Evolutionary conservation across 2,888 invertebrate species (phyloP).

Genomic region (Sericinus montela): DNA sequence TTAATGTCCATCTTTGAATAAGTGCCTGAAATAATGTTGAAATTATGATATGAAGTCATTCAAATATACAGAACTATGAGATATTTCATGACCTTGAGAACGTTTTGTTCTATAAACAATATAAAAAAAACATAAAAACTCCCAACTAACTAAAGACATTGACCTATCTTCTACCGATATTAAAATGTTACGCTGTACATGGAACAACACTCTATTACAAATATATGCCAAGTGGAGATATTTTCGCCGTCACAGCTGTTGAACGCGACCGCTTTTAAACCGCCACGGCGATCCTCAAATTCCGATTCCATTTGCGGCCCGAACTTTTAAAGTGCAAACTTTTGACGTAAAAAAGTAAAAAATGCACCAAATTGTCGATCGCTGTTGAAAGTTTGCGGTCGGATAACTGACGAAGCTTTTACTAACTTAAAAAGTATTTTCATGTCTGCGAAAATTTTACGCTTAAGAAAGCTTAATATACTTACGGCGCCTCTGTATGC

Average conservation of each 20-base stretch:
- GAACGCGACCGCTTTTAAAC: conserved; percentile 45
- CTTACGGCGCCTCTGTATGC: too few relatives aligned
- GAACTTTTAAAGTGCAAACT: conserved; percentile 2
- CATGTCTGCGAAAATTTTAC: too few relatives aligned
- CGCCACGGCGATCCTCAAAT: conserved; percentile 18
- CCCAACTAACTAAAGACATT: conserved; percentile 47
- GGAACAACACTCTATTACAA: conserved; percentile 34
- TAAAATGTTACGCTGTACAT: conserved; percentile 32
- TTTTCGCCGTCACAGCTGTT: conserved; percentile 63
- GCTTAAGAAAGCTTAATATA: too few relatives aligned
- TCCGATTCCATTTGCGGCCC: conserved; percentile 11
- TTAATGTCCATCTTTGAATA: too few relatives aligned
- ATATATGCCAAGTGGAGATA: conserved; percentile 57
- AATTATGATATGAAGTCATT: too few relatives aligned
- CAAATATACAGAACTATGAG: too few relatives aligned
- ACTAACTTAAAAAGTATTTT: background rate
- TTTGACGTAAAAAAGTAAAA: conserved; percentile 5
- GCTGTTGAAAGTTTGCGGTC: conserved; percentile 2
- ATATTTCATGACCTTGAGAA: too few relatives aligned
- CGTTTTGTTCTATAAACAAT: too few relatives aligned
- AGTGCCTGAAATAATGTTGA: too few relatives aligned
- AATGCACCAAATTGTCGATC: background rate
- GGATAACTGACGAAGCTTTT: background rate
- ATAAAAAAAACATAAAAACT: too few relatives aligned
- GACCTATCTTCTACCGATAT: conserved; percentile 58